Percentiles rank a stretch among this genome's conserved stretches.
These are phyloP conservation scores for Piprites chloris DNA, from an alignment of 2,113 vertebrate species.

Conservation along the genomic window DNA sequence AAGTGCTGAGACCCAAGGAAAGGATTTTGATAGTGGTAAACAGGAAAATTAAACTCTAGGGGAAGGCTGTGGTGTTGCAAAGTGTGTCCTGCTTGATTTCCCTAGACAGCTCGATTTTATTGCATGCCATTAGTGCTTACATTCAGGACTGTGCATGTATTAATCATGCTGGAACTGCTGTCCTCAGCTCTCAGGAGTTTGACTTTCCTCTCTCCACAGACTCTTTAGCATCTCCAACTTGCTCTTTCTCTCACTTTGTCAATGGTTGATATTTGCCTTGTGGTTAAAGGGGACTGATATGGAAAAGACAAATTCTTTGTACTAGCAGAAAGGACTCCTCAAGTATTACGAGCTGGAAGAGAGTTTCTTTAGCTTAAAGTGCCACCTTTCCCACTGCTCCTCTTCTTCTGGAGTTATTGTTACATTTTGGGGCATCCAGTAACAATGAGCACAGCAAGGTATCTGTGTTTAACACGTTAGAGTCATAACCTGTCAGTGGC, in stretches of 20 bases:
- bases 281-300: neutral
- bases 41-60: neutral
- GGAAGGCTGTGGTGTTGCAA: neutral
- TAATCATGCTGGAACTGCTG: constrained; percentile 37
- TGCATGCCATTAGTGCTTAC: neutral
- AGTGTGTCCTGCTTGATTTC: constrained; percentile 50
- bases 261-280: neutral
- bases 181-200: constrained; percentile 5
- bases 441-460: neutral
- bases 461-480: neutral
- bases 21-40: neutral
- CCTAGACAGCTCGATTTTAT: constrained; percentile 2
- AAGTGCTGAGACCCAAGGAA: neutral
- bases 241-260: neutral
- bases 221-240: neutral
- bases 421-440: neutral
- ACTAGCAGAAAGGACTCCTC: neutral
- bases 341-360: neutral
- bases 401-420: neutral
- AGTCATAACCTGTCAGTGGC: neutral
- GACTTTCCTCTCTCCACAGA: neutral
- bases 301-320: neutral
- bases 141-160: neutral
- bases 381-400: neutral
- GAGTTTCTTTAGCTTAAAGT: neutral